Conservation (phyloP, 2,888 invertebrate species). For the Amblyjoppa proteus region DNA sequence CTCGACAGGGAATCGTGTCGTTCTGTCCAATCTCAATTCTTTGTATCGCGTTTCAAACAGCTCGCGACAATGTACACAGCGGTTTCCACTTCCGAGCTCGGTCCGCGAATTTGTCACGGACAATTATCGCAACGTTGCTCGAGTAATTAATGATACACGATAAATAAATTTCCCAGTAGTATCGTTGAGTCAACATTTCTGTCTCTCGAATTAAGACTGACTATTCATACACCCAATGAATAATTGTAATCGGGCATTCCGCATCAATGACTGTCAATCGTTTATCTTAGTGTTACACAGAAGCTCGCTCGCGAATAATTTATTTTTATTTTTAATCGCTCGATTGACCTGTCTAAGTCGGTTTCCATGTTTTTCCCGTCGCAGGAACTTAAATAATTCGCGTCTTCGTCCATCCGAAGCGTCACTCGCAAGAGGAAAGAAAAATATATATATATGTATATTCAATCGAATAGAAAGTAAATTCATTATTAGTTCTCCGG, state of each 20-base stretch:
- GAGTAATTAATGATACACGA: constrained; percentile 30
- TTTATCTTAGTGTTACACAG: background rate
- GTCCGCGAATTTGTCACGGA: constrained; percentile 24
- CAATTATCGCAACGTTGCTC: constrained; percentile 18
- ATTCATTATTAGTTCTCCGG: constrained; percentile 50
- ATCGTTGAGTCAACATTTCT: constrained; percentile 16
- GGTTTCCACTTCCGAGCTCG: constrained; percentile 3
- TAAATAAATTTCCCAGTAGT: constrained; percentile 44
- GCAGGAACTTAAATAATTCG: background rate
- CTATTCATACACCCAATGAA: background rate
- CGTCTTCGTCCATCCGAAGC: background rate
- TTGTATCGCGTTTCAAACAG: background rate
- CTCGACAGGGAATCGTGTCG: background rate
- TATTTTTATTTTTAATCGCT: background rate
- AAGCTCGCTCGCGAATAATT: background rate
- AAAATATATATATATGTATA: background rate
- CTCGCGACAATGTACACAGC: background rate
- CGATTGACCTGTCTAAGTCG: background rate
- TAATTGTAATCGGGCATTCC: constrained; percentile 30
- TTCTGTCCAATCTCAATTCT: background rate
- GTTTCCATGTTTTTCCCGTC: background rate
- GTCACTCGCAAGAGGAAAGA: background rate
- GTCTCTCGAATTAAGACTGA: constrained; percentile 12
- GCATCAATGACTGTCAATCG: constrained; percentile 29
- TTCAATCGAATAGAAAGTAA: constrained; percentile 37